These are phyloP conservation scores for Eulemur rufifrons DNA, from an alignment of 2,113 vertebrate genomes.

Conservation along the genomic window DNA sequence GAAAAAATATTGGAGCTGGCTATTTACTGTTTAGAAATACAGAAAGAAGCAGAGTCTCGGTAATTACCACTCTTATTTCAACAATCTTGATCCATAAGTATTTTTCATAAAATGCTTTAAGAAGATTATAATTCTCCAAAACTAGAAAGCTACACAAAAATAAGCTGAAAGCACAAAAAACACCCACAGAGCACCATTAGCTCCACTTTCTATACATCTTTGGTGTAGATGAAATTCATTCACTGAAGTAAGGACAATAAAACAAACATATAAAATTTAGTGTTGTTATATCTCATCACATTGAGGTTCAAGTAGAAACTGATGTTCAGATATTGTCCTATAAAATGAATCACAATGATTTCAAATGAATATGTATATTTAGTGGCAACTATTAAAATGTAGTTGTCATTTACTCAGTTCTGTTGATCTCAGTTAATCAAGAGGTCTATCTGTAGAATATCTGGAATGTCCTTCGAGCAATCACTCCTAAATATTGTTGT, in stretches of 20 bases:
- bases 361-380: background rate
- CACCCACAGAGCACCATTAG: background rate
- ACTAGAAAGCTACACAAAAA: background rate
- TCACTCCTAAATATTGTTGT: background rate
- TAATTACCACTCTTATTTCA: slow-evolving; percentile 1
- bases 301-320: background rate
- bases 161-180: background rate
- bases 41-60: background rate
- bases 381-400: background rate
- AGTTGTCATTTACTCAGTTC: background rate
- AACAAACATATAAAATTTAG: background rate
- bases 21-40: slow-evolving; percentile 37
- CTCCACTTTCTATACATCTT: background rate
- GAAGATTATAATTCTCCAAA: slow-evolving; percentile 23
- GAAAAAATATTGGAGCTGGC: background rate
- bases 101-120: background rate
- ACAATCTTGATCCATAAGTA: background rate
- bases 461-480: background rate
- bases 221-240: background rate
- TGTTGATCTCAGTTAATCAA: background rate
- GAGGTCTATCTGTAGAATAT: background rate
- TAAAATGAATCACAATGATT: background rate
- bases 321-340: background rate
- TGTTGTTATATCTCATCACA: background rate
- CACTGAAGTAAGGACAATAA: background rate